These are phyloP conservation scores for Anarrhichthys ocellatus DNA, from an alignment of 2,113 vertebrate genomes.

Conservation along the genomic window DNA sequence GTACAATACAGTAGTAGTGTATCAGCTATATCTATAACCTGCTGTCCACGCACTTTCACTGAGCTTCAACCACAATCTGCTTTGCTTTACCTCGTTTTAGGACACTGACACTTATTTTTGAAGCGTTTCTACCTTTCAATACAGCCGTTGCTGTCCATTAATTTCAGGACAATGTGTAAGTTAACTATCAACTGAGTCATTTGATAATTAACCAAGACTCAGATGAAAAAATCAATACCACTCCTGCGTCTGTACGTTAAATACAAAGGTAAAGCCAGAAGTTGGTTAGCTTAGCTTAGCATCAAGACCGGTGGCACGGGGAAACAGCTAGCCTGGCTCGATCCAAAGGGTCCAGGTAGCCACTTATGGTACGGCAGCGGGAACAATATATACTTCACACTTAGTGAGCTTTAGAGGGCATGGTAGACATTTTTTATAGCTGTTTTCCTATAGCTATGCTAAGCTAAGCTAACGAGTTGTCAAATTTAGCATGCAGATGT, in stretches of 20 bases:
- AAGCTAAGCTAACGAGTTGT: background rate
- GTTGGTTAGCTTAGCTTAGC: background rate
- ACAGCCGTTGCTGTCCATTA: background rate
- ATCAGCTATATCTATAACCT: conserved; percentile 18
- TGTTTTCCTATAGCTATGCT: background rate
- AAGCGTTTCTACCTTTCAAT: background rate
- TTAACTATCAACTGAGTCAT: background rate
- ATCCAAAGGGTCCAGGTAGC: background rate
- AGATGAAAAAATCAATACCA: background rate
- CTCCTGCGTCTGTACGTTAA: background rate
- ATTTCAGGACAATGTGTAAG: background rate
- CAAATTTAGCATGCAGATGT: background rate
- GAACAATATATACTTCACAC: background rate
- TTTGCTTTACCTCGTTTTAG: no score
- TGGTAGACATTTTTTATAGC: background rate
- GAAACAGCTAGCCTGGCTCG: no score
- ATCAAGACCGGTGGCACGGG: background rate
- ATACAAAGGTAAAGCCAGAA: background rate
- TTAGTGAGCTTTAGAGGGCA: background rate
- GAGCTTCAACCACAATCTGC: no score
- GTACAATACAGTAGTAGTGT: background rate
- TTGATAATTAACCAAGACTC: background rate
- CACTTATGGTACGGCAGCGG: no score
- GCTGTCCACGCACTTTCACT: background rate
- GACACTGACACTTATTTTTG: no score